Conservation (phyloP, 2,113 vertebrate species). For the Aleadryas rufinucha region DNA sequence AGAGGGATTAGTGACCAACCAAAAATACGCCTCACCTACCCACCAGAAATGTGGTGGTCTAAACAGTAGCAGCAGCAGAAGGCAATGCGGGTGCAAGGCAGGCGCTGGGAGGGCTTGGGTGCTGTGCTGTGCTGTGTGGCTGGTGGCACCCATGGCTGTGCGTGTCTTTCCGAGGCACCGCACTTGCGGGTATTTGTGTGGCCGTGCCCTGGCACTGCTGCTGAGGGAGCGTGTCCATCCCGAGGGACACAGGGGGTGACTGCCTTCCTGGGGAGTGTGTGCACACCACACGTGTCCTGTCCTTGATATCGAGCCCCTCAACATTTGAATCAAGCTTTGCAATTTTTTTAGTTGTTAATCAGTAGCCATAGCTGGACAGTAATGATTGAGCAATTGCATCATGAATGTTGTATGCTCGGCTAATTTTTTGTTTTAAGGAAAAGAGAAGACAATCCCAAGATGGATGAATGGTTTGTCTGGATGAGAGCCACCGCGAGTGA, state of each 20-base stretch:
- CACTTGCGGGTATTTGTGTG: rapidly evolving
- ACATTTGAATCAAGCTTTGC: background rate
- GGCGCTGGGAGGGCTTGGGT: rapidly evolving
- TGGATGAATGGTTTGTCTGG: background rate
- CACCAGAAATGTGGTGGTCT: background rate
- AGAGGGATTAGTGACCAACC: background rate
- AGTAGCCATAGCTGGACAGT: background rate
- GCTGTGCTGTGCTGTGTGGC: rapidly evolving
- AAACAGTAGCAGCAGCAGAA: rapidly evolving
- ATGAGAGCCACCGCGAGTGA: background rate
- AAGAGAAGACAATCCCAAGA: background rate
- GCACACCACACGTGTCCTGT: rapidly evolving
- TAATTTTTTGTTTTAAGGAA: background rate
- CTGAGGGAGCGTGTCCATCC: background rate
- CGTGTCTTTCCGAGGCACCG: background rate
- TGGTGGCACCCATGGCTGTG: rapidly evolving
- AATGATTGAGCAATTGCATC: background rate
- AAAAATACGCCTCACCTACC: too few species aligned
- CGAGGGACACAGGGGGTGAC: too few species aligned
- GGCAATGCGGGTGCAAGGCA: background rate
- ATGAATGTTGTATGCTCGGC: background rate
- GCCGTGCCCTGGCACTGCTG: rapidly evolving
- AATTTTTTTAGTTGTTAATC: background rate
- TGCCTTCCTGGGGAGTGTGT: background rate
- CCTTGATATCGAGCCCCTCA: background rate